Conservation (phyloP, 2,797 vertebrate species). For the Clarias laeviceps region DNA sequence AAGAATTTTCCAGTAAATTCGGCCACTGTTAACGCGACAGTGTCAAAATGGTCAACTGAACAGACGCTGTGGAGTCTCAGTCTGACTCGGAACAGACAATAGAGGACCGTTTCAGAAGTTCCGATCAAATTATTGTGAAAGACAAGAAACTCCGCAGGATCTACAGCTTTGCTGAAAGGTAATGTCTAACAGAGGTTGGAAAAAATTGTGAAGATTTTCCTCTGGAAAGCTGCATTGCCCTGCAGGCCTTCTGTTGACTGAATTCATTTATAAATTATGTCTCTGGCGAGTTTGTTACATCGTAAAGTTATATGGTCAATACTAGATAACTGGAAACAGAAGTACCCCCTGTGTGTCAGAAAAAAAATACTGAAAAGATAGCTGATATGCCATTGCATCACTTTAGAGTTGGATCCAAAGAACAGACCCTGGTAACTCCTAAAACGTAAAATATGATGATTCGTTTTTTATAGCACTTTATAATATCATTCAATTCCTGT, state of each 20-base stretch:
- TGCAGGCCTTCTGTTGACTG: slow-evolving; percentile 3
- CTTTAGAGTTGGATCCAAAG: neutral
- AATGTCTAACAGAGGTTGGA: neutral
- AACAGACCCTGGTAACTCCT: neutral
- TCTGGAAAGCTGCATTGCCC: neutral
- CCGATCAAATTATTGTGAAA: neutral
- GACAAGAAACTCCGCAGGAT: neutral
- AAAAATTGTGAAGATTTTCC: neutral
- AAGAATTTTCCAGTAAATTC: slow-evolving; percentile 54
- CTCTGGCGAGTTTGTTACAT: neutral
- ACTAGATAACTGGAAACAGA: slow-evolving; percentile 1
- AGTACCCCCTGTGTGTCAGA: slow-evolving; percentile 6
- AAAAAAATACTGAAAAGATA: neutral
- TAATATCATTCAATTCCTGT: neutral
- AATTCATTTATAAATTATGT: slow-evolving; percentile 15
- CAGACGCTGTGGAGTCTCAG: neutral
- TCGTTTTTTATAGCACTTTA: neutral
- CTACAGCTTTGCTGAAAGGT: neutral
- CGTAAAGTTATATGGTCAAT: slow-evolving; percentile 17
- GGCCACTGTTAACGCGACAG: neutral
- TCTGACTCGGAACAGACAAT: neutral
- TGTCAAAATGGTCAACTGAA: neutral
- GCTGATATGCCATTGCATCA: neutral
- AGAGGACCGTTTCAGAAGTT: neutral
- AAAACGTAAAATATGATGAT: neutral